Evolutionary conservation across 2,888 invertebrate genomes (phyloP).

Genomic region (Hoplodrina ambigua): DNA sequence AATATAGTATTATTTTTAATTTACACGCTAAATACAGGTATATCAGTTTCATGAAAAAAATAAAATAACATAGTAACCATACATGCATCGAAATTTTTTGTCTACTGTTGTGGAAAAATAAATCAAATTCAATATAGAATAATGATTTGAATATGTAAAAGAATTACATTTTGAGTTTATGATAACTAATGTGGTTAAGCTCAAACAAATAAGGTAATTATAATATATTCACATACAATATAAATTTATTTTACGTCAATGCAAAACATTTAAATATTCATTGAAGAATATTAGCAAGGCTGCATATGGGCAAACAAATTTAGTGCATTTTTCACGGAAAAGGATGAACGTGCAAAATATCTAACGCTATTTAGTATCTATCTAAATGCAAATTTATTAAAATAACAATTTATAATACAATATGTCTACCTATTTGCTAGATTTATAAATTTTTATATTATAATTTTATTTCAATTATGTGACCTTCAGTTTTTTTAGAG

Average conservation of each 20-base stretch:
- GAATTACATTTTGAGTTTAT: no score
- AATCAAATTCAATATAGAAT: no score
- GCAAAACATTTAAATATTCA: not conserved
- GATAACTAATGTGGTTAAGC: not conserved
- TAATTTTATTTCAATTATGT: constrained; percentile 3
- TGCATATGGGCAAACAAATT: constrained; percentile 7
- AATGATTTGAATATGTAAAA: no score
- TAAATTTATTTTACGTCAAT: not conserved
- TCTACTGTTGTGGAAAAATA: no score
- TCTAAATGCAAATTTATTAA: constrained; percentile 38
- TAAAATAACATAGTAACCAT: no score
- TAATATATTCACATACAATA: not conserved
- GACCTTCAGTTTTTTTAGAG: constrained; percentile 6
- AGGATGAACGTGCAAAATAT: constrained; percentile 20
- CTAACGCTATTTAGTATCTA: constrained; percentile 1
- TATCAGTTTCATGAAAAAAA: no score
- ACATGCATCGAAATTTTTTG: no score
- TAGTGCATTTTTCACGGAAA: constrained; percentile 19
- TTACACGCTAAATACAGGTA: no score
- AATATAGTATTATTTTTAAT: no score
- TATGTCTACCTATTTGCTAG: not conserved
- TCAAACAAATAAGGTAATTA: not conserved
- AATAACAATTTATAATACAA: constrained; percentile 11
- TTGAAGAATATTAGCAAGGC: constrained; percentile 12
- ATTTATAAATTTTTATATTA: not conserved